Evolutionary conservation across 2,888 invertebrate species (phyloP), one percentile per base, ranked within the genome.

Genomic region (Tetrapedia diversipes): DNA sequence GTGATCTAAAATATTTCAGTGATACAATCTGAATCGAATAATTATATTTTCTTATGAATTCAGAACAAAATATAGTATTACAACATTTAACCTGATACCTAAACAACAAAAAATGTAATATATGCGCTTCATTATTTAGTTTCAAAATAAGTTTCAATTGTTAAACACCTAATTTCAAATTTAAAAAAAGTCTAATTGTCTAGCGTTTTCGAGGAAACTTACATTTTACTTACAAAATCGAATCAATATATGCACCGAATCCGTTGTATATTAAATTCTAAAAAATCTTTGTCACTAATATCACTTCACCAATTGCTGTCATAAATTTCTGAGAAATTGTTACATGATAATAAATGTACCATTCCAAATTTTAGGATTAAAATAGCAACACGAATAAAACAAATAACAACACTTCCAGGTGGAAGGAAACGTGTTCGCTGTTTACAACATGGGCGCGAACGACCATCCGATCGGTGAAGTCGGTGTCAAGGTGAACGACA

Each of bases 361-460:
- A n/a, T n/a, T n/a, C n/a, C n/a, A n/a, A n/a, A n/a, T n/a, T n/a
- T n/a, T n/a, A n/a, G n/a, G n/a, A n/a, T n/a, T n/a, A n/a, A n/a
- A n/a, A n/a, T n/a, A n/a, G n/a, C n/a, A n/a, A n/a, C n/a, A n/a
- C n/a, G n/a, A n/a, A n/a, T n/a, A n/a, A n/a, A n/a, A n/a, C n/a
- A n/a, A n/a, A n/a, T n/a, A 54, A 19, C 27, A 11, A 34, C 34
- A 11, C 6, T n/a, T 29, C n/a, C 4, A 98, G 97, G 96, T 97
- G 10, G 97, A 97, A 87, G 98, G 98, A 3, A 97, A 98, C 89
- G 94, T 98, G 7, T 97, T 97, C 90, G 96, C 97, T 92, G 96
- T 98, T 4, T 99, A 98, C 93, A 98, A 98, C 91, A 96, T 98
- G 92, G 98, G 98, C 0, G 97, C 97, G 0, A 96, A 96, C 68